Base-by-base conservation (phyloP, 2,888 invertebrate genomes). In the Acleris emargana region DNA sequence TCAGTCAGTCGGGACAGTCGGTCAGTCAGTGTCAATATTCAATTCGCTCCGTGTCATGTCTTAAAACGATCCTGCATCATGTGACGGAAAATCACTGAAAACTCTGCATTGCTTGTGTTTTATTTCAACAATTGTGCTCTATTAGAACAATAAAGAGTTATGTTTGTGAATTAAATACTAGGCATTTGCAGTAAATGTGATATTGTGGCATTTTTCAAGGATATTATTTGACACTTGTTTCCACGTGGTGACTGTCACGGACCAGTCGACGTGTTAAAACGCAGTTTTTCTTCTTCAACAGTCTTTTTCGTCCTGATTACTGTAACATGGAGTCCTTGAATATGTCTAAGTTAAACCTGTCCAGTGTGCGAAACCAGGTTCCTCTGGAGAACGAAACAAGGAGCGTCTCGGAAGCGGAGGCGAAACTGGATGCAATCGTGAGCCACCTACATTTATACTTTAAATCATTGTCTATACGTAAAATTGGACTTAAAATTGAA, bases 201-300 rank as follows among this genome's bases (percentile, higher is more conserved):
- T 73, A 73, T 77, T 73, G 70, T 76, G 71, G 72, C 71, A 68
- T 58, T 76, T 72, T 75, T 74, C 69, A 73, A 70, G 72, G 67
- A 70, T 72, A 77, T 70, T 76, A 76, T 82, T 83, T 91, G 91
- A 90, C 91, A 83, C 80, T 84, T 80, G 79, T 86, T 85, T 90
- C 91, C 91, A 91, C 91, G 91, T 91, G 91, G 90, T 91, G 84
- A 75, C 79, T 80, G 91, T 88, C 89, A 89, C 58, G 64, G 76
- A 74, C 77, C 73, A 77, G 88, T 88, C 85, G 86, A 91, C 91
- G 91, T 91, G 91, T 89, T 86, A 84, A 81, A 79, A 72, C 72
- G 72, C 73, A 71, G 64, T 73, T 75, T 76, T 80, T 77, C 55
- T 67, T 60, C 58, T 69, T 69, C 53, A 76, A 72, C 78, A 78